Evolutionary conservation across 2,113 vertebrate species (phyloP), one percentile per base, ranked within the genome.

Genomic region (Sula dactylatra): DNA sequence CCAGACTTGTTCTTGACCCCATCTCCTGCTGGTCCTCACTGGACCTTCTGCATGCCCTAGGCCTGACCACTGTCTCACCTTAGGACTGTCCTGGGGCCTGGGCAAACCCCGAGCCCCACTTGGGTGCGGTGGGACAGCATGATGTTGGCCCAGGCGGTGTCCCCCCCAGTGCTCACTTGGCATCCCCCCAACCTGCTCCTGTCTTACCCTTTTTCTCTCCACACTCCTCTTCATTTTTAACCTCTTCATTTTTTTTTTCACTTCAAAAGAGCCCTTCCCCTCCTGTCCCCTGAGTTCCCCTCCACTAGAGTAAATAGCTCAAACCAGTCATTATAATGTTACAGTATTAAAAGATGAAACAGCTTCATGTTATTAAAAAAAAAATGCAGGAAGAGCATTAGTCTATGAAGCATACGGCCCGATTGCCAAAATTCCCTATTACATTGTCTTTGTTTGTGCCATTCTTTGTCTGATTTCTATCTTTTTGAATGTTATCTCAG

Each of bases 141-240:
- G 34, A 20, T 21, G 7, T 20, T 47, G 64, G 13, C 21, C 45
- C 29, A 29, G 49, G 25, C 3, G 2, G 4, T 26, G 21, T 59
- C 44, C 31, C 13, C 2, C 0, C 9, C 0, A 0, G 9, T 26
- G n/a, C 14, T 24, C 9, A 7, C 20, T 49, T 2, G 1, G 21
- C 52, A 55, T 18, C 11, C 14, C 13, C 20, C 42, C 29, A 3
- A 11, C n/a, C 18, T 24, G 38, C 22, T 59, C 15, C 22, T n/a
- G 1, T 7, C 47, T 62, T 24, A 47, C 27, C 20, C 31, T 55
- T 45, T 67, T 45, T 45, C 40, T 40, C 10, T 79, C 45, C 55
- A 36, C 7, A 11, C 3, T 21, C 47, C 15, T 42, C 14, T 73
- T 73, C 4, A 16, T 45, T 76, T 80, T 65, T 45, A 69, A 70